Evolutionary conservation across 2,797 vertebrate genomes (phyloP).

Genomic region (Novumbra hubbsi): DNA sequence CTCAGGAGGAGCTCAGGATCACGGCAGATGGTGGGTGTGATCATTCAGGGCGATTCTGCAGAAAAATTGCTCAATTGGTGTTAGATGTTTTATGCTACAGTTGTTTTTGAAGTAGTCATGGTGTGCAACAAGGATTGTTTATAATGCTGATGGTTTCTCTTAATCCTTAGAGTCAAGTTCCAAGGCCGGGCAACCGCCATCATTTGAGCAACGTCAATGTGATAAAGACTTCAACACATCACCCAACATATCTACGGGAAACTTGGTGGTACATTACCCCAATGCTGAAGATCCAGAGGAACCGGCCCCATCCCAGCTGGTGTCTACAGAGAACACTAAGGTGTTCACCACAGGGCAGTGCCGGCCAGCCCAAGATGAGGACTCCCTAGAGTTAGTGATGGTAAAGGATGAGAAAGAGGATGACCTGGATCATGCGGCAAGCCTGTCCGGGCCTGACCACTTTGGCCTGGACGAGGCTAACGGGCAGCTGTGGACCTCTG

Average conservation of each 20-base stretch:
- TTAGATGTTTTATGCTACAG: neutral
- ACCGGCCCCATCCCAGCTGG: neutral
- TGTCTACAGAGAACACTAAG: slow-evolving; percentile 1
- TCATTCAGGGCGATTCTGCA: neutral
- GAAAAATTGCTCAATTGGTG: neutral
- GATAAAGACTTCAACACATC: slow-evolving; percentile 5
- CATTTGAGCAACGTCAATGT: neutral
- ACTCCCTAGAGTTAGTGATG: slow-evolving; percentile 4
- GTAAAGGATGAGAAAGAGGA: slow-evolving; percentile 55
- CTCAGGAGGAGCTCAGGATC: neutral
- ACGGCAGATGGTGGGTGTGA: neutral
- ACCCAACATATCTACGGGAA: neutral
- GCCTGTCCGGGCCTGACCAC: neutral
- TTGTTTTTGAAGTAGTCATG: neutral
- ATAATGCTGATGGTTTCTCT: neutral
- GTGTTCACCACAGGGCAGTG: slow-evolving; percentile 34
- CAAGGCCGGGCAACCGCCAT: neutral
- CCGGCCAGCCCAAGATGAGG: neutral
- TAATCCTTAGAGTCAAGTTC: neutral
- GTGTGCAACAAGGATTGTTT: neutral
- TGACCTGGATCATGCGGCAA: slow-evolving; percentile 22
- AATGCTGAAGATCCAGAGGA: slow-evolving; percentile 6
- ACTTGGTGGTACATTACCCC: slow-evolving; percentile 11
- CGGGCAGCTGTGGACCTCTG: slow-evolving; percentile 38
- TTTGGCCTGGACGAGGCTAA: slow-evolving; percentile 29